Percentiles rank a stretch among this genome's conserved stretches.
These are phyloP conservation scores for Gulo gulo DNA, from an alignment of 2,113 vertebrate species.

Conservation along the genomic window DNA sequence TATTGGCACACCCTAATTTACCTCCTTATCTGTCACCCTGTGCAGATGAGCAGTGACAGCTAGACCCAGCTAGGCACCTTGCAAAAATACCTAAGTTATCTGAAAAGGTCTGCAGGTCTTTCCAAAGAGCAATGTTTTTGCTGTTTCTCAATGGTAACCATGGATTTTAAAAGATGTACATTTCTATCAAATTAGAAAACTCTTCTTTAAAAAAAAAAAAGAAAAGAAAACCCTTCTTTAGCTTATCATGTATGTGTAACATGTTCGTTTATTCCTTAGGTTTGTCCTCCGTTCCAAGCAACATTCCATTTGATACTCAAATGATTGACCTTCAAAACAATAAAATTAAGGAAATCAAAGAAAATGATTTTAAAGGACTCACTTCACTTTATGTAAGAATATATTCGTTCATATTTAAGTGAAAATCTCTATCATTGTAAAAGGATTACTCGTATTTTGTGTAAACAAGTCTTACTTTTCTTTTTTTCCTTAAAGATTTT, in stretches of 20 bases:
- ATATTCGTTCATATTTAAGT: constrained; percentile 49
- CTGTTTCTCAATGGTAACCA: not conserved
- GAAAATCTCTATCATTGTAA: constrained; percentile 26
- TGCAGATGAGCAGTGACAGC: not conserved
- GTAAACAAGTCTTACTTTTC: constrained; percentile 22
- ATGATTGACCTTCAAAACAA: constrained; percentile 99
- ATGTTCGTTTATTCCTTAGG: constrained; percentile 82
- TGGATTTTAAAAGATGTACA: not conserved
- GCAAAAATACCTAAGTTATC: not conserved
- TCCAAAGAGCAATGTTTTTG: not conserved
- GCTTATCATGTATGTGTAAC: not conserved
- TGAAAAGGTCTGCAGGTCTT: not conserved
- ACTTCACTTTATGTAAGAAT: constrained; percentile 90
- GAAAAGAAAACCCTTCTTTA: not conserved
- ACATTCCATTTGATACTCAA: constrained; percentile 92
- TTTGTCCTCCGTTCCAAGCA: constrained; percentile 90
- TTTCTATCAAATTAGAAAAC: not conserved
- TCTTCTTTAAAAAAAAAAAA: not conserved
- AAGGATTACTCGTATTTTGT: constrained; percentile 6
- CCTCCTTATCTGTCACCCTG: not conserved
- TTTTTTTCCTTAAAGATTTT: too few relatives aligned
- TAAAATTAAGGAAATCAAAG: constrained; percentile 96
- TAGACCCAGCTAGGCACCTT: not conserved
- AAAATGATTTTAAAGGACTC: constrained; percentile 95
- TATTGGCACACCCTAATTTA: not conserved